Base-by-base conservation (phyloP, 2,113 vertebrate genomes). In the Etia nguti region DNA sequence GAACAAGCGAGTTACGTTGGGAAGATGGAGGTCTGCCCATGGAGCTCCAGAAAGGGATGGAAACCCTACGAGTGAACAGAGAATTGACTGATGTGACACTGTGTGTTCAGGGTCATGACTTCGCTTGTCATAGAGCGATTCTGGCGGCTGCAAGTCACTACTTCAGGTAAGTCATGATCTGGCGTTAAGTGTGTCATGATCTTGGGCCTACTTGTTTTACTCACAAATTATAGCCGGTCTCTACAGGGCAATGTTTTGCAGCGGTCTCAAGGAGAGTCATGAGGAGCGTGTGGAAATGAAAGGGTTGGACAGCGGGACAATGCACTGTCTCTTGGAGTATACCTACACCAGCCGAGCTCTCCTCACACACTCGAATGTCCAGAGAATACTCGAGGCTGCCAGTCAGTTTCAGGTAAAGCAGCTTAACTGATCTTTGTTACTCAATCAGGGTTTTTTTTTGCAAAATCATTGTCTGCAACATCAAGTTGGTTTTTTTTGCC, bases 201-300 rank as follows among this genome's bases (percentile, higher is more conserved):
- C 18, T 77, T 1, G 15, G 9, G 15, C 8, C 2, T 59, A 7
- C 20, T 79, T 7, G n/a, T 31, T 68, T 79, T 15, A 56, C 22
- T 82, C 62, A 68, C 4, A 10, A 85, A 16, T 9, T 3, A 2
- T 26, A 26, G 29, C 46, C 5, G 50, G 54, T 54, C 4, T 81
- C 92, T 94, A 46, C 88, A 99, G 98, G 95, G 98, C 98, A 50
- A 99, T 99, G 98, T 99, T 99, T 94, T 98, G 98, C 95, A 98
- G 97, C 20, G 98, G 99, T 82, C 96, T 99, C 79, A 98, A 96
- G 95, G 98, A 99, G 92, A 99, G 97, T 90, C 96, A 97, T 3
- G 98, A 99, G 94, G 96, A 98, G 84, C 96, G 93, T 54, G 98
- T 99, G 90, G 95, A 97, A 75, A 97, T 99, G 77, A 98, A 98